Base-by-base conservation (phyloP, 1,140 invertebrate genomes). In the Pseudachorutes palmiensis region DNA sequence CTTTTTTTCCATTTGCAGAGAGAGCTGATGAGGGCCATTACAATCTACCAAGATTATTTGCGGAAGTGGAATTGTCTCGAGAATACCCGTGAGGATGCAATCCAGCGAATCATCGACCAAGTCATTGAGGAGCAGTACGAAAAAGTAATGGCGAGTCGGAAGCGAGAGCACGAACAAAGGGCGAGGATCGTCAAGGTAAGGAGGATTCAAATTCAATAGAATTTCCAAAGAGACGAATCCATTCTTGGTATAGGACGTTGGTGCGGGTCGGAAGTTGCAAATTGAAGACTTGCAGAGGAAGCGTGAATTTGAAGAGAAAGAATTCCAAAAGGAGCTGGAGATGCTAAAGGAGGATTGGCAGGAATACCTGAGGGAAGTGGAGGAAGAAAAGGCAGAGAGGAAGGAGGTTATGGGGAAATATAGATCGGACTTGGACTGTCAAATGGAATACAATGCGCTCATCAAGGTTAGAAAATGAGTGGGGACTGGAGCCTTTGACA, bases 91-190 rank as follows among this genome's bases (percentile, higher is more conserved):
- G 72, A 70, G 45, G 14, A 41, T 19, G 66, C 68, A n/a, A 14
- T 70, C 2, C 55, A 73, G 28, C 30, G 61, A 3, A 33, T 73
- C 51, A 69, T 73, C 57, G 72, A 73, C 57, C 29, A 51, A 22
- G 69, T 70, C 22, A 69, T 73, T 67, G 67, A 70, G 29, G 72
- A 70, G 31, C 69, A 73, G n/a, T n/a, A n/a, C 48, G 49, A 67
- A 24, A 70, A 73, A 67, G 61, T 51, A 2, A 67, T 58, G 26
- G 69, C 32, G 41, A 58, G 48, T 22, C 36, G 72, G 28, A 60
- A 28, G 22, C 36, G 49, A 28, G 69, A 73, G 33, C 66, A 66
- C 24, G 22, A 29, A 12, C 72, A 73, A n/a, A n/a, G n/a, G n/a
- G n/a, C n/a, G n/a, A n/a, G n/a, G n/a, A n/a, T n/a, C n/a, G n/a